These are phyloP conservation scores for Synaphobranchus kaupii DNA, from an alignment of 2,797 vertebrate species.

Conservation along the genomic window DNA sequence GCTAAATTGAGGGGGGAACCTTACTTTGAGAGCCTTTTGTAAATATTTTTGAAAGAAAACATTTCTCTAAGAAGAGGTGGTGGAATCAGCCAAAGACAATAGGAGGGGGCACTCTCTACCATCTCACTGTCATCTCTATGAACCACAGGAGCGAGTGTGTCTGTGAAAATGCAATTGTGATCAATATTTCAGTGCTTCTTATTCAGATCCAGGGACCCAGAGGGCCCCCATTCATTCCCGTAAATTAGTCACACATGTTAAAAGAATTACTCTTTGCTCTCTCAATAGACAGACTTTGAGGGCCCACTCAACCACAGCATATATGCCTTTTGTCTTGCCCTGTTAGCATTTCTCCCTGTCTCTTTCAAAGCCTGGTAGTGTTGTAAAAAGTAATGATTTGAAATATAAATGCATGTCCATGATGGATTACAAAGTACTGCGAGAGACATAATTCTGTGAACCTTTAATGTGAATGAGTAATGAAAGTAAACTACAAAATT, in stretches of 20 bases:
- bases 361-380: conserved; percentile 20
- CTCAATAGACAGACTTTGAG: not conserved
- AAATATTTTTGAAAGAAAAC: conserved; percentile 61
- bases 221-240: conserved; percentile 26
- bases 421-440: conserved; percentile 10
- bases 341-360: not conserved
- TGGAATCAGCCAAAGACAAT: conserved; percentile 73
- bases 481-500: conserved; percentile 27
- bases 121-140: conserved; percentile 45
- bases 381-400: not conserved
- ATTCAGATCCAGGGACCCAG: conserved; percentile 36
- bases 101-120: conserved; percentile 50
- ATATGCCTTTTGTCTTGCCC: not conserved
- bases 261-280: conserved; percentile 32
- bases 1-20: conserved; percentile 69
- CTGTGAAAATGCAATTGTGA: conserved; percentile 45
- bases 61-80: conserved; percentile 67
- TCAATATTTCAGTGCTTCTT: conserved; percentile 43
- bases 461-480: not conserved
- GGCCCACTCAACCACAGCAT: not conserved
- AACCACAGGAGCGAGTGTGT: conserved; percentile 42
- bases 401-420: not conserved
- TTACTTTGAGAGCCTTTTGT: conserved; percentile 66
- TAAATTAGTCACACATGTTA: conserved; percentile 47
- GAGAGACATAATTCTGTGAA: conserved; percentile 11